These are phyloP conservation scores for Synanthedon tipuliformis DNA, from an alignment of 2,888 invertebrate species.

Conservation along the genomic window DNA sequence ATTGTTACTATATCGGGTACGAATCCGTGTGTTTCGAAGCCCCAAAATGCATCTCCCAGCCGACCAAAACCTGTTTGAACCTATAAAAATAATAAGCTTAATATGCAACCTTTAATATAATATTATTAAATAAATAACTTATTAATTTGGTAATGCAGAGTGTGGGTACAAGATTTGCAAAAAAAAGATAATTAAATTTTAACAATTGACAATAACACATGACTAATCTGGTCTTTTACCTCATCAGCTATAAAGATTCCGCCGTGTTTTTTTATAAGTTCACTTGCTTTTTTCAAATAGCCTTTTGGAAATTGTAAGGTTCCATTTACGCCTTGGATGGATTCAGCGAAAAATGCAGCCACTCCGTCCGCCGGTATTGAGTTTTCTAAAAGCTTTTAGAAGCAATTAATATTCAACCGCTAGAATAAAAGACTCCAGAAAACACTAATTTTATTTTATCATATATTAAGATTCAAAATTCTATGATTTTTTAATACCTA, in stretches of 20 bases:
- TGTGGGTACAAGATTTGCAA: not conserved
- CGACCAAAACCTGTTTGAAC: slow-evolving; percentile 98
- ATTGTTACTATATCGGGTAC: slow-evolving; percentile 94
- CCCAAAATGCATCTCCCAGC: slow-evolving; percentile 95
- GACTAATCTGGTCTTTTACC: slow-evolving; percentile 43
- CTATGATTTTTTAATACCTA: no score
- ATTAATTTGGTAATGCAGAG: not conserved
- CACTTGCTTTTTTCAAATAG: slow-evolving; percentile 84
- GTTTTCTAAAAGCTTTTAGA: slow-evolving; percentile 75
- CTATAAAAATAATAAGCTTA: slow-evolving; percentile 33
- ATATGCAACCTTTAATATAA: not conserved
- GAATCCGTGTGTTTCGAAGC: slow-evolving; percentile 89
- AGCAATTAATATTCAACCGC: no score
- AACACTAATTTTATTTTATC: no score
- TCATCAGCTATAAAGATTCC: slow-evolving; percentile 95
- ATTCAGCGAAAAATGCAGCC: slow-evolving; percentile 94
- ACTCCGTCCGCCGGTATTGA: slow-evolving; percentile 82
- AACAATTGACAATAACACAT: not conserved
- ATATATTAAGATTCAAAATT: no score
- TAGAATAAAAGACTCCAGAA: not conserved
- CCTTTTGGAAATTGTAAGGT: slow-evolving; percentile 91
- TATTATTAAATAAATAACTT: not conserved
- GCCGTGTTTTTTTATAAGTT: slow-evolving; percentile 81
- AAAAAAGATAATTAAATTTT: not conserved
- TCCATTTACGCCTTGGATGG: slow-evolving; percentile 97